A percentile compares a stretch with the other conserved stretches of the same genome.
Evolutionary conservation across 2,888 invertebrate genomes (phyloP).

Genomic region (Microplitis manilae): DNA sequence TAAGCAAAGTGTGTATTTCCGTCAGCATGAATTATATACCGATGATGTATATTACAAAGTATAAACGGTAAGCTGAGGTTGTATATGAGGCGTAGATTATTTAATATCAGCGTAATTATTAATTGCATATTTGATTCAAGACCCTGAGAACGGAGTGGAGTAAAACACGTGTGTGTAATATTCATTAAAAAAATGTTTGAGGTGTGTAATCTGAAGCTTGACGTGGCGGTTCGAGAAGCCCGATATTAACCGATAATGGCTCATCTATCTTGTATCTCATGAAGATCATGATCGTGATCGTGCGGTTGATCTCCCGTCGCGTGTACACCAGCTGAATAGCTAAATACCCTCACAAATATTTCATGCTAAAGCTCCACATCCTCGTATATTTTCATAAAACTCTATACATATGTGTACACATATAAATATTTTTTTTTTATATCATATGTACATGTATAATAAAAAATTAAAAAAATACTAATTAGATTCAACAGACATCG

Average conservation of each 20-base stretch:
- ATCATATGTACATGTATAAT: background rate
- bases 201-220: constrained; percentile 1
- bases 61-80: background rate
- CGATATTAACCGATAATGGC: background rate
- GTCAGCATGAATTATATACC: background rate
- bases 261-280: constrained; percentile 1
- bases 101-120: background rate
- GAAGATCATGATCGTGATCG: background rate
- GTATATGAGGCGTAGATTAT: background rate
- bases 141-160: background rate
- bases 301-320: background rate
- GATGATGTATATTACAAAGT: background rate
- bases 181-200: background rate
- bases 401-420: background rate
- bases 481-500: background rate
- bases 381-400: background rate
- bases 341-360: background rate
- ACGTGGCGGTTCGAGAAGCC: background rate
- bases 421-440: background rate
- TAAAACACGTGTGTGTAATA: background rate
- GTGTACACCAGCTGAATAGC: background rate
- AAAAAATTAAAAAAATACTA: background rate
- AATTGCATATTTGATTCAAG: background rate
- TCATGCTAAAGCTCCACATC: background rate
- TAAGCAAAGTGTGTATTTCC: background rate